Base-by-base conservation (phyloP, 1,140 invertebrate species). In the Andrena cerasifolii region DNA sequence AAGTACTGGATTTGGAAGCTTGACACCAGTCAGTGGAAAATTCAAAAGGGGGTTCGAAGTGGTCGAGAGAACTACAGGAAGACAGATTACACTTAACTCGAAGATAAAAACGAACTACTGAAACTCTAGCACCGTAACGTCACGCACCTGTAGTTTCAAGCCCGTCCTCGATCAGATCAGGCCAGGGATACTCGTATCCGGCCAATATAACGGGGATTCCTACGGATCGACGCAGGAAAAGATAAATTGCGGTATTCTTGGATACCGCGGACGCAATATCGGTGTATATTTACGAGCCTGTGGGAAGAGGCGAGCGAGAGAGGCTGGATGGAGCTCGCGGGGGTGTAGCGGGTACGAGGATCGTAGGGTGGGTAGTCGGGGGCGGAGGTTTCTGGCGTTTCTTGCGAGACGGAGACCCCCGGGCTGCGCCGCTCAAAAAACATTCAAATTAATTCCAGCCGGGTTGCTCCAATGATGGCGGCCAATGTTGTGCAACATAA, bases 381-480 rank as follows among this genome's bases (percentile, higher is more conserved):
- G 62, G 54, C 31, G 76, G 68, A 66, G 77, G 78, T 74, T 75
- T 66, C 73, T 66, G 71, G 86, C 83, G 80, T 75, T 87, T 82
- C 84, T 89, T 85, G 83, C 87, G 84, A 87, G 86, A 89, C 84
- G 86, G 77, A 86, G 83, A 83, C 85, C 88, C 84, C 83, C 78
- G 83, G 83, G 86, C 80, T 82, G 84, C 80, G 66, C 78, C 85
- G 87, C 85, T 89, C 89, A 89, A 91, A 92, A 91, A 92, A 92
- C 90, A 92, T 92, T 91, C 88, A 89, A 90, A 90, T 92, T 80
- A 90, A 90, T 91, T 91, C 89, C 90, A 79, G 85, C 82, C 82
- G 88, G 87, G 79, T 88, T 85, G 85, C 47, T 89, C 78, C 87
- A 91, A 88, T 88, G 88, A 92, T 92, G 89, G 89, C 87, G 88